Evolutionary conservation across 2,888 invertebrate genomes (phyloP).

Genomic region (Rhamnusium bicolor): DNA sequence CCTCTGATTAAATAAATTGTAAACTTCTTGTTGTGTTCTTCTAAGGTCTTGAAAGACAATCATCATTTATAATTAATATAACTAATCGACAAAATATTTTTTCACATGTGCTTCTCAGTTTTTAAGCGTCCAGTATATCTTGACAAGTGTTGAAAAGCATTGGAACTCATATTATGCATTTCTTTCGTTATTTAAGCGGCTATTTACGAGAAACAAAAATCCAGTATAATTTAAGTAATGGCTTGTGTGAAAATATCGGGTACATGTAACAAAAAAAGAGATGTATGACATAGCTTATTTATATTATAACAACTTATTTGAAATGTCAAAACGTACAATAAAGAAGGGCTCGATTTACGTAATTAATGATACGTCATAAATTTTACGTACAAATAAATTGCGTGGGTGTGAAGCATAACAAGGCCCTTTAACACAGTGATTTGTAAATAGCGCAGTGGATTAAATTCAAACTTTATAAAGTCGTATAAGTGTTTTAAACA

Average conservation of each 20-base stretch:
- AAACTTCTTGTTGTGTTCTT: no score
- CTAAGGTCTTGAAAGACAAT: no score
- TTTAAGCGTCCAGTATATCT: no score
- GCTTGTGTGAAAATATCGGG: neutral
- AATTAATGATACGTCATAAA: constrained; percentile 16
- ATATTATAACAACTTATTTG: constrained; percentile 17
- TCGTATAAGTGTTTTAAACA: neutral
- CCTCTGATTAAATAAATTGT: no score
- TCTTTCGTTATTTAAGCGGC: no score
- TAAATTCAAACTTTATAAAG: neutral
- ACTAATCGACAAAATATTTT: no score
- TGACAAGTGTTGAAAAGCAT: no score
- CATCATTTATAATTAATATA: no score
- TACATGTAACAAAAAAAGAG: neutral
- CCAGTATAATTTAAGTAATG: neutral
- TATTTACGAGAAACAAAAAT: neutral
- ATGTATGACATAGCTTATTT: constrained; percentile 6
- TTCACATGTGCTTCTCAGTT: no score
- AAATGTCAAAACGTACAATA: constrained; percentile 7
- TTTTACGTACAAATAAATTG: constrained; percentile 17
- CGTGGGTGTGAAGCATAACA: constrained; percentile 8
- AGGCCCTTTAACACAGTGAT: constrained; percentile 5
- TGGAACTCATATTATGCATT: no score
- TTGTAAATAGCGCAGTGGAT: constrained; percentile 4
- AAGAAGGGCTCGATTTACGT: constrained; percentile 14